These are phyloP conservation scores for Drosophila nebulosa DNA, from an alignment of 1,140 invertebrate species.

Conservation along the genomic window DNA sequence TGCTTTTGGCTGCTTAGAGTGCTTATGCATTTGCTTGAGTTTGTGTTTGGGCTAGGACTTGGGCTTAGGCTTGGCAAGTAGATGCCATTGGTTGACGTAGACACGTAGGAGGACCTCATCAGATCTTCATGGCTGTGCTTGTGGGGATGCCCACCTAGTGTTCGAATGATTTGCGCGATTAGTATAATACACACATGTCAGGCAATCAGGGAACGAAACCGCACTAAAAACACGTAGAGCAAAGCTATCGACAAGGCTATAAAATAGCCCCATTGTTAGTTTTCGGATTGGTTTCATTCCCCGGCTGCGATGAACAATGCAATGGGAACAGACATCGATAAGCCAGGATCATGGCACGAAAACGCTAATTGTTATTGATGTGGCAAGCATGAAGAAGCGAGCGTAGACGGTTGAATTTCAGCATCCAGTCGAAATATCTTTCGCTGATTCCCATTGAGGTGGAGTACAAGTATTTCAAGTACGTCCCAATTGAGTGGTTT, in stretches of 20 bases:
- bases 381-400: constrained; percentile 1
- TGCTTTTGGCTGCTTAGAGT: neutral
- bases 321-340: neutral
- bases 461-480: neutral
- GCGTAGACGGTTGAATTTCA: neutral
- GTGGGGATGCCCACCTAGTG: constrained; percentile 11
- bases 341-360: neutral
- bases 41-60: constrained; percentile 5
- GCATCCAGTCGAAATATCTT: neutral
- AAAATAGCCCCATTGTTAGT: neutral
- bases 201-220: constrained; percentile 6
- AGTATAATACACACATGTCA: constrained; percentile 3
- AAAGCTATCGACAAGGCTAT: neutral
- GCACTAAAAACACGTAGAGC: neutral
- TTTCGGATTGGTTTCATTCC: constrained; percentile 4
- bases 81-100: neutral
- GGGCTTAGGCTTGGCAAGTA: constrained; percentile 1
- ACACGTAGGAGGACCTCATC: neutral
- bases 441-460: neutral
- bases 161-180: constrained; percentile 24
- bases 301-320: neutral
- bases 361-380: neutral
- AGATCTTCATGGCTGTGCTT: neutral
- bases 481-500: neutral
- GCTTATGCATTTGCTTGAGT: neutral